Base-by-base conservation (phyloP, 2,797 vertebrate species). In the Sebastes kiyomatsui region DNA sequence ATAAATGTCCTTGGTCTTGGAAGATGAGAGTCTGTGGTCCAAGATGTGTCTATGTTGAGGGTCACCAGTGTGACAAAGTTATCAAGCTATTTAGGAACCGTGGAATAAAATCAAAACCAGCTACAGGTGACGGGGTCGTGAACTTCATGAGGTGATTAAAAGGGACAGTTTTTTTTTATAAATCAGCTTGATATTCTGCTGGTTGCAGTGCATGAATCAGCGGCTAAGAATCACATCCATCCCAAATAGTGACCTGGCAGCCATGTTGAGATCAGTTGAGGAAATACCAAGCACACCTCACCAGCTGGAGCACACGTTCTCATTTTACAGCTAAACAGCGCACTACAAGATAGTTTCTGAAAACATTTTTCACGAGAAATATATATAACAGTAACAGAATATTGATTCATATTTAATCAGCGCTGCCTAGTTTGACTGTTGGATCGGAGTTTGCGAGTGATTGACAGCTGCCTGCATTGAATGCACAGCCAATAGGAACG, bases 251-350 rank as follows among this genome's bases (percentile, higher is more conserved):
- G 16, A 60, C 27, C 35, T 38, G 13, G 35, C 35, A 38, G 35
- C 35, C 13, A 38, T 38, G 35, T 38, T 38, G 35, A 38, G 35
- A 14, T 38, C 35, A 38, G 13, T 38, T 38, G 35, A 38, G 35
- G 35, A 38, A 38, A 38, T 38, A 38, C 35, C 2, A 0, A 38
- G 35, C 35, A 14, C 35, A 5, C 0, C 12, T 0, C 0, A 38
- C 0, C 13, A 38, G 35, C 35, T 14, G 13, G 35, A 38, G 35
- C 13, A 14, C 13, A 38, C 13, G 0, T 38, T 38, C 35, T 38
- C 35, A 6, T 38, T 38, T 38, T 38, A 38, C 13, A 38, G 35
- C 13, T 38, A 14, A 38, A 38, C 35, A 38, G 35, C 0, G 13
- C 35, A 38, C 35, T 14, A 14, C 13, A 38, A 38, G 5, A 38